Percentiles rank a stretch among this genome's conserved stretches.
These are phyloP conservation scores for Phoenicopterus ruber DNA, from an alignment of 2,113 vertebrate species.

Conservation along the genomic window DNA sequence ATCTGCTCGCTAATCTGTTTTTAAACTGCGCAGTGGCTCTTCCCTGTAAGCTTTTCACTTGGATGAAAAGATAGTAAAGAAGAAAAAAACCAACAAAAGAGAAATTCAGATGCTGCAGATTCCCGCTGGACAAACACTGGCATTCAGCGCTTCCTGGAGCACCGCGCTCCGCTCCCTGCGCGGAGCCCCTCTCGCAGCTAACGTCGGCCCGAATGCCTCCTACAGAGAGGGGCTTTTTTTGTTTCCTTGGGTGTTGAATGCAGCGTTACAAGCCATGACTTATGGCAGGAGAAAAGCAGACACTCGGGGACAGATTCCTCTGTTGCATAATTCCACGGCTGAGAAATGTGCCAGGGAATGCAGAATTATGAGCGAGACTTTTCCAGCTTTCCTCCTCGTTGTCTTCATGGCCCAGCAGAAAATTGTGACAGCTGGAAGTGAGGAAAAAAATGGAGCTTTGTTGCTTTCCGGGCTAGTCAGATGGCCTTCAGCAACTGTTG, in stretches of 20 bases:
- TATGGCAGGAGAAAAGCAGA: neutral
- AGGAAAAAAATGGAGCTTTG: neutral
- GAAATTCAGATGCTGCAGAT: neutral
- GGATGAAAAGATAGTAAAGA: neutral
- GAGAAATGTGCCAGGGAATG: neutral
- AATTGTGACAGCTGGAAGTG: neutral
- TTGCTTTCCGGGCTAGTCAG: neutral
- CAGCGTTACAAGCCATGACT: neutral
- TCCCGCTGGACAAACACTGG: neutral
- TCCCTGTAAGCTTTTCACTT: neutral
- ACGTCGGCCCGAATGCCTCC: neutral
- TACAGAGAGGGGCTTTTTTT: neutral
- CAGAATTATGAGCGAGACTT: neutral
- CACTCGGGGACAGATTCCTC: neutral
- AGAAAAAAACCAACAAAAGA: neutral
- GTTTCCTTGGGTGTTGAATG: neutral
- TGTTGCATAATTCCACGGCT: neutral
- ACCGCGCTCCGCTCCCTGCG: neutral
- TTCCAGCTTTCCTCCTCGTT: neutral
- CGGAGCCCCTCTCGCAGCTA: neutral
- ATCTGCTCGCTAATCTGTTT: constrained; percentile 26
- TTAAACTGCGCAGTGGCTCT: neutral
- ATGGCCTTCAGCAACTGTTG: neutral
- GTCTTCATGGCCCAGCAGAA: neutral
- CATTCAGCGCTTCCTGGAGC: neutral